Conservation (phyloP, 1,140 invertebrate species). For the Drosophila varians region DNA sequence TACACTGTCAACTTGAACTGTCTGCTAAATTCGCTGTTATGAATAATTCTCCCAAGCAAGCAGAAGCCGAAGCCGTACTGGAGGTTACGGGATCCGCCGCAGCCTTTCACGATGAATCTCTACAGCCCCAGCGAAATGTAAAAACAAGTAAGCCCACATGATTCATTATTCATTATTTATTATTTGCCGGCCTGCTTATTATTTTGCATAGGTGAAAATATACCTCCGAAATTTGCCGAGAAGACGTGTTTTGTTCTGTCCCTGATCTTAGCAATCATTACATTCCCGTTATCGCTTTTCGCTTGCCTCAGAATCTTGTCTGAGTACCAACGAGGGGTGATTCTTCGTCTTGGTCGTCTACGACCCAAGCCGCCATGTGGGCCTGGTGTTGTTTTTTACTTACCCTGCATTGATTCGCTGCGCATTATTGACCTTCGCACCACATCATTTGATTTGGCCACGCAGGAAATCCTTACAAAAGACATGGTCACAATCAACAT, state of each 20-base stretch:
- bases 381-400: slow-evolving; percentile 93
- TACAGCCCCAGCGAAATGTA: slow-evolving; percentile 46
- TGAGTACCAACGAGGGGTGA: slow-evolving; percentile 94
- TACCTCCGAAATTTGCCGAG: slow-evolving; percentile 87
- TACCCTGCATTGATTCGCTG: slow-evolving; percentile 93
- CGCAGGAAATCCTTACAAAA: slow-evolving; percentile 91
- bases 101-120: slow-evolving; percentile 13
- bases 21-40: slow-evolving; percentile 13
- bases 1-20: not conserved
- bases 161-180: not conserved
- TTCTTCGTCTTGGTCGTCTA: slow-evolving; percentile 92
- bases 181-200: not conserved
- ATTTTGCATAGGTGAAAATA: slow-evolving; percentile 83
- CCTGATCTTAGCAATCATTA: slow-evolving; percentile 90
- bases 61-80: not conserved
- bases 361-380: slow-evolving; percentile 84
- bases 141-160: slow-evolving; percentile 31
- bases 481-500: slow-evolving; percentile 96
- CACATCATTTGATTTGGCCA: slow-evolving; percentile 84
- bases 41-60: not conserved
- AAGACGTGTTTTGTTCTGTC: slow-evolving; percentile 90
- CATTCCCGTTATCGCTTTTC: slow-evolving; percentile 92
- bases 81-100: not conserved
- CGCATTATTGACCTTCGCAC: slow-evolving; percentile 92
- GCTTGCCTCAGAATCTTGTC: slow-evolving; percentile 88